Conservation (phyloP, 2,797 vertebrate species). For the Coilia nasus region DNA sequence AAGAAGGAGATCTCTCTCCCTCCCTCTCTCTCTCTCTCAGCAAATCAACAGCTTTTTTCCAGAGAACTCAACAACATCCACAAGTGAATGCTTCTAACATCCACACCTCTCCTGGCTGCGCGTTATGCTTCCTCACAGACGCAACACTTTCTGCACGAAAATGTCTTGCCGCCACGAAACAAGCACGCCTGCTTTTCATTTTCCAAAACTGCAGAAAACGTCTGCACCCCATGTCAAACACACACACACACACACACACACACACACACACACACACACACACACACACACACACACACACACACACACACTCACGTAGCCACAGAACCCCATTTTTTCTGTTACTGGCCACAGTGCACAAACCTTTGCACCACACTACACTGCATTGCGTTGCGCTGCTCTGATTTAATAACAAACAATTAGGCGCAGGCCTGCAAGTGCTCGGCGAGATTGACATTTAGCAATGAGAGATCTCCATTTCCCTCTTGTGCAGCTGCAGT, state of each 20-base stretch:
- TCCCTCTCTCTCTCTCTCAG: neutral
- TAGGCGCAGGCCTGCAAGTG: slow-evolving; percentile 31
- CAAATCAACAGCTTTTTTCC: slow-evolving; percentile 21
- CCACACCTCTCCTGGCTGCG: too few species aligned
- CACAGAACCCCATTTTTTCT: neutral
- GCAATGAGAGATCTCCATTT: slow-evolving; percentile 29
- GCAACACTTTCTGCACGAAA: neutral
- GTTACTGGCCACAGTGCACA: neutral
- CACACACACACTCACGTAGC: neutral
- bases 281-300: neutral
- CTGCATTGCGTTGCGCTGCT: neutral
- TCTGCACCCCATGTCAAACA: too few species aligned
- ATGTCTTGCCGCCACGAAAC: too few species aligned
- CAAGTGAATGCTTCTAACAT: neutral
- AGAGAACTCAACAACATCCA: neutral
- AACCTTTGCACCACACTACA: neutral
- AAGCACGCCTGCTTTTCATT: too few species aligned
- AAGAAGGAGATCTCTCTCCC: neutral
- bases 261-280: neutral
- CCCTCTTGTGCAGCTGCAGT: slow-evolving; percentile 1
- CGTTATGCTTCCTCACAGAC: slow-evolving; percentile 48
- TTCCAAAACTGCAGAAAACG: too few species aligned
- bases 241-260: too few species aligned
- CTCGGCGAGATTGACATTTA: slow-evolving; percentile 37
- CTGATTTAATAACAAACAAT: slow-evolving; percentile 39